Percentiles rank a stretch among this genome's conserved stretches.
Conservation (phyloP, 2,113 vertebrate species). For the Otis tarda region DNA sequence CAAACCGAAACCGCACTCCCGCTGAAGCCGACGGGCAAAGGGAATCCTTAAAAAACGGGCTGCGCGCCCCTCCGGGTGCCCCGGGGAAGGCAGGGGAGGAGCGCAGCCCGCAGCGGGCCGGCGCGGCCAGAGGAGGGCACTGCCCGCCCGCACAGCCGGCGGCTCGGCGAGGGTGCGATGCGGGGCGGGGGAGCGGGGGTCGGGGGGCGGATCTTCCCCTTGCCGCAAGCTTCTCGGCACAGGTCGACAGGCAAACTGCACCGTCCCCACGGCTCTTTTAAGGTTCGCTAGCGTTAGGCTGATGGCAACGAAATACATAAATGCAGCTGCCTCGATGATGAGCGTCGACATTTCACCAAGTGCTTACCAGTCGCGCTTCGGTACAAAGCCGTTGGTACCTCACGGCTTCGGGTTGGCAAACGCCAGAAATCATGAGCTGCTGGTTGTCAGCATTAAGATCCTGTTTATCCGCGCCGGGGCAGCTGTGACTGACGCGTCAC, state of each 20-base stretch:
- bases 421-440: neutral
- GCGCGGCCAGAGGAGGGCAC: slow-evolving; percentile 65
- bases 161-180: no score
- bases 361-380: rapidly evolving
- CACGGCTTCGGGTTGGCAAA: neutral
- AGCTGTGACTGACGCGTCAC: neutral
- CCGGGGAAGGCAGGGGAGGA: neutral
- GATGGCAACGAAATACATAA: no score
- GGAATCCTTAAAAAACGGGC: no score
- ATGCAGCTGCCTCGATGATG: neutral
- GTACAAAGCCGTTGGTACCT: neutral
- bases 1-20: rapidly evolving
- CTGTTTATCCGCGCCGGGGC: neutral
- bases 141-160: neutral
- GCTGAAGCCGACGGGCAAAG: rapidly evolving
- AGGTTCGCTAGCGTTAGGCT: neutral
- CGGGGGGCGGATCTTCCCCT: no score
- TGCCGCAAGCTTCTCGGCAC: no score
- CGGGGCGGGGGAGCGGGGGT: no score
- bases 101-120: no score
- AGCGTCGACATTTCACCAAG: neutral
- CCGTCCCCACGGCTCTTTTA: neutral
- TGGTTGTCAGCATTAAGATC: neutral
- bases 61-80: no score
- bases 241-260: neutral